Evolutionary conservation across 2,113 vertebrate species (phyloP).

Genomic region (Phalacrocorax carbo): DNA sequence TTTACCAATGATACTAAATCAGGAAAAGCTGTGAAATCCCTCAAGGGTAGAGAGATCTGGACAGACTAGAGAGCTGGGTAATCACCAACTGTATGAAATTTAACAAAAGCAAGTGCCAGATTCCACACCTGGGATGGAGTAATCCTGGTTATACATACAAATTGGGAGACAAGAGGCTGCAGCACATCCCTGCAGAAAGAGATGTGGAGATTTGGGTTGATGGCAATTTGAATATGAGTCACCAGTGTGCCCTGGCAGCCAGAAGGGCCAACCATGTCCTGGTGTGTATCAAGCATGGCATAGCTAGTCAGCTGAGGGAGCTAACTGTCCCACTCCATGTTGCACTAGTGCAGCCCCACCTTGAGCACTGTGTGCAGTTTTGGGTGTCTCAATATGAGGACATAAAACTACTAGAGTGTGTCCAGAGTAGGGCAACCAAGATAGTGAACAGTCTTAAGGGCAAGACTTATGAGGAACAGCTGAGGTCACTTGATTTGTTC

Average conservation of each 20-base stretch:
- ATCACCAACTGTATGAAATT: background rate
- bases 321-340: background rate
- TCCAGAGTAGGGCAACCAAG: background rate
- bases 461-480: background rate
- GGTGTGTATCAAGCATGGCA: background rate
- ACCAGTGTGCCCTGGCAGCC: background rate
- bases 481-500: background rate
- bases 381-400: background rate
- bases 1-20: background rate
- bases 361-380: background rate
- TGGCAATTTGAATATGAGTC: background rate
- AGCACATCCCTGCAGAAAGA: background rate
- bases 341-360: too few species aligned
- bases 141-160: background rate
- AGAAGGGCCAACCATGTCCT: background rate
- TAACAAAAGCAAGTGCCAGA: background rate
- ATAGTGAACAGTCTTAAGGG: background rate
- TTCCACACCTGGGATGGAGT: background rate
- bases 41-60: background rate
- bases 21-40: background rate
- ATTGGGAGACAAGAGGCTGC: background rate
- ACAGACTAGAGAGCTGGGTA: background rate
- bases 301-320: too few species aligned
- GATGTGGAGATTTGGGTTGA: background rate
- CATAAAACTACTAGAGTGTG: background rate